Conservation (phyloP, 2,888 invertebrate genomes). For the Melanophora roralis region DNA sequence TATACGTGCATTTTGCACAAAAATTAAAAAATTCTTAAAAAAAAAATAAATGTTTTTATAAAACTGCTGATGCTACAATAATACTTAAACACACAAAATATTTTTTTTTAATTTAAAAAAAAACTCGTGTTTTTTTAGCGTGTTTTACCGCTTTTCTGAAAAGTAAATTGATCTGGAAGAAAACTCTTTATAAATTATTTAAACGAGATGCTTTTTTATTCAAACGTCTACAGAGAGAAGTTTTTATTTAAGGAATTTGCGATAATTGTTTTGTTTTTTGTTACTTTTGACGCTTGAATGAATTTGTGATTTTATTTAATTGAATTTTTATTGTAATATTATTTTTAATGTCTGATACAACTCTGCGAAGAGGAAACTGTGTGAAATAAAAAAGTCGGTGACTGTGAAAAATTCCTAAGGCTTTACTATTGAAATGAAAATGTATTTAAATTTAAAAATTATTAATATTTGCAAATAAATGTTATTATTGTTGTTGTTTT, state of each 20-base stretch:
- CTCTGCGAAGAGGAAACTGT: too few relatives aligned
- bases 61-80: background rate
- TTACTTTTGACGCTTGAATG: conserved; percentile 27
- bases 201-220: conserved; percentile 5
- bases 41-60: background rate
- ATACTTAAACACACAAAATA: background rate
- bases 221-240: background rate
- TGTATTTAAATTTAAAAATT: too few relatives aligned
- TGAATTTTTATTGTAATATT: background rate
- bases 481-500: too few relatives aligned
- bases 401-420: too few relatives aligned
- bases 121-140: background rate
- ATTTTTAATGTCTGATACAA: too few relatives aligned
- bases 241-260: conserved; percentile 5
- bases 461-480: too few relatives aligned
- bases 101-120: background rate
- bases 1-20: background rate
- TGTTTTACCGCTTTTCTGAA: conserved; percentile 22
- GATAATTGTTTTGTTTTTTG: background rate
- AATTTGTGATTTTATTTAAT: conserved; percentile 26
- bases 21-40: background rate
- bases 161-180: conserved; percentile 26
- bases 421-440: too few relatives aligned
- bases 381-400: too few relatives aligned
- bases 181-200: conserved; percentile 32